Evolutionary conservation across 2,888 invertebrate genomes (phyloP).

Genomic region (Ichneumoninae sp.): DNA sequence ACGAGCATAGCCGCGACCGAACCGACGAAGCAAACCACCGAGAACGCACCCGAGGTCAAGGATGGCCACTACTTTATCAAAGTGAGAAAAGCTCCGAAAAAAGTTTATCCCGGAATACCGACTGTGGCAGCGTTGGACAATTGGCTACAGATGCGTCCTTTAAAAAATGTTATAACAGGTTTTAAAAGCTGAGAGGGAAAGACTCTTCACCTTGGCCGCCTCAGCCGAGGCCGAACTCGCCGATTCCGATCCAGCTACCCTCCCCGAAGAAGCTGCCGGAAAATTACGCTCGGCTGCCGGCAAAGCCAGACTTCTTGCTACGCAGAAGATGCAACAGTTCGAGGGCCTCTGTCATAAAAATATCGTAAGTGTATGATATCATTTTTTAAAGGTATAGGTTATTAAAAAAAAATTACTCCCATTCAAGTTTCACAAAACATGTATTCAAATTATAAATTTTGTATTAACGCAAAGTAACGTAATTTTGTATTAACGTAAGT

Average conservation of each 20-base stretch:
- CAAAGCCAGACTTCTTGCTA: constrained; percentile 94
- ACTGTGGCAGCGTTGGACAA: background rate
- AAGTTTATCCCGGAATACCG: background rate
- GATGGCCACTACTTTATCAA: constrained; percentile 93
- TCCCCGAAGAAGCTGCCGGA: constrained; percentile 93
- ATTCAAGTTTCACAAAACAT: too few relatives aligned
- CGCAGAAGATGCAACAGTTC: constrained; percentile 98
- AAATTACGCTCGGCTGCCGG: constrained; percentile 94
- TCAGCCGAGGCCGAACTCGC: constrained; percentile 90
- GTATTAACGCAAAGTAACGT: too few relatives aligned
- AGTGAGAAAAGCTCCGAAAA: constrained; percentile 76
- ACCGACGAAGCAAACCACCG: constrained; percentile 74
- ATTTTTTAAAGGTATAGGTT: background rate
- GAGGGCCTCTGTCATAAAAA: constrained; percentile 90
- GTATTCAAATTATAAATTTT: too few relatives aligned
- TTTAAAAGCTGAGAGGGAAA: constrained; percentile 90
- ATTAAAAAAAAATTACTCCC: too few relatives aligned
- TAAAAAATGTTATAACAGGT: constrained; percentile 82
- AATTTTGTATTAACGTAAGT: too few relatives aligned
- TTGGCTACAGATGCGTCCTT: background rate
- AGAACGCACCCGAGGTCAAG: constrained; percentile 84
- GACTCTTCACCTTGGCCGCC: constrained; percentile 89
- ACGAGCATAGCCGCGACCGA: constrained; percentile 72
- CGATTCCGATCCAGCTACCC: constrained; percentile 82
- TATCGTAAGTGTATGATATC: constrained; percentile 85